These are phyloP conservation scores for Lacerta viridis DNA, from an alignment of 2,797 vertebrate species.

Conservation along the genomic window DNA sequence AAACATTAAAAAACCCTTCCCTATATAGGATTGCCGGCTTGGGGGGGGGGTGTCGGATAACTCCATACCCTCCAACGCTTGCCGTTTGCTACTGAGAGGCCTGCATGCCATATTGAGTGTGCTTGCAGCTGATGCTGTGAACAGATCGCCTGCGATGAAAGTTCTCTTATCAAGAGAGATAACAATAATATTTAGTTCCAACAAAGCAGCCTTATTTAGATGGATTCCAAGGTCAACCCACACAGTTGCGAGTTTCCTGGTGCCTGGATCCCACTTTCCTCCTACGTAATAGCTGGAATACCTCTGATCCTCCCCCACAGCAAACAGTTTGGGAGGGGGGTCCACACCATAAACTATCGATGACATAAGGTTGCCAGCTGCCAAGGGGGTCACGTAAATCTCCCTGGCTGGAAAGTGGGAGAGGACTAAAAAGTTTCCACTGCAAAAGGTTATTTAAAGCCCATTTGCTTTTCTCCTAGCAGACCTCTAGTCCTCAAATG, in stretches of 20 bases:
- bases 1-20: too few species aligned
- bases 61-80: background rate
- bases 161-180: constrained; percentile 19
- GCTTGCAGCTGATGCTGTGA: background rate
- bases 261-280: background rate
- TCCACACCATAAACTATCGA: constrained; percentile 1
- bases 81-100: background rate
- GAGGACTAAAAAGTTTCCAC: constrained; percentile 16
- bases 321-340: constrained; percentile 13
- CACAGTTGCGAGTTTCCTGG: background rate
- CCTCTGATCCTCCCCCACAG: background rate
- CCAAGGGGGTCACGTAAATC: constrained; percentile 17
- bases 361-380: background rate
- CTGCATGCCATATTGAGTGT: background rate
- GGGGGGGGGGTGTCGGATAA: too few species aligned
- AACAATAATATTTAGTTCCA: constrained; percentile 27
- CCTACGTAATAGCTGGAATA: constrained; percentile 1
- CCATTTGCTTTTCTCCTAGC: constrained; percentile 17
- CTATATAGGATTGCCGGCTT: too few species aligned
- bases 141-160: constrained; percentile 5
- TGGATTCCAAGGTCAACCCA: constrained; percentile 13
- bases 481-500: background rate
- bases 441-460: constrained; percentile 3
- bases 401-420: background rate
- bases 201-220: background rate